Evolutionary conservation across 2,888 invertebrate genomes (phyloP), one percentile per base, ranked within the genome.

Genomic region (Maniola hyperantus): DNA sequence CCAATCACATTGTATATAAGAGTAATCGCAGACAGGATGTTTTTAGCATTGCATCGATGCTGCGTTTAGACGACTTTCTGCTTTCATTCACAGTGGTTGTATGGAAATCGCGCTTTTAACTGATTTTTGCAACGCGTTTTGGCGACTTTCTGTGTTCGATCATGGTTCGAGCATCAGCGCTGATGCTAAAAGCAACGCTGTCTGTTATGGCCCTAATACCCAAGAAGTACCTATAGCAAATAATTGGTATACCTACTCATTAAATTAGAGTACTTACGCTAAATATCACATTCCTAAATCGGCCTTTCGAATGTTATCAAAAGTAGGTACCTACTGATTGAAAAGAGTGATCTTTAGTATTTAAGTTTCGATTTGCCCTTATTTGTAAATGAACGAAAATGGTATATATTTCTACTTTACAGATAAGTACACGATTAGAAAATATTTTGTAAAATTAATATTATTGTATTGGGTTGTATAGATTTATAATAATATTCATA

Each of bases 391-490:
- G 89, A 89, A 88, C 88, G 89, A 90, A 87, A 83, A 62, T 83
- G 82, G 80, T 82, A 82, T 85, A 84, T 85, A 86, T 83, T 84
- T 84, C 79, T 88, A 87, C 67, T 73, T 72, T 74, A 72, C 55
- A 79, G 81, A 81, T 87, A 87, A 89, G 89, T 89, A 89, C 88
- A 90, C 79, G 80, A 80, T 79, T 82, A 83, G 80, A 84, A 78
- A 80, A 87, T 91, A 89, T 89, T 91, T 90, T 91, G 89, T 91
- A 90, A 88, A 88, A 90, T 91, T 89, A 84, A 4, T 46, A 42
- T 10, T 42, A 50, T 26, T 51, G 50, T 84, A 81, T 88, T 89
- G 88, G 90, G 89, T 91, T 91, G 89, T 91, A 87, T 90, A 89
- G 85, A 84, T 83, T 85, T 74, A 71, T 66, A 66, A 71, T 66